A percentile compares a stretch with the other conserved stretches of the same genome.
These are phyloP conservation scores for Spicauda simplicius DNA, from an alignment of 2,888 invertebrate species.

Conservation along the genomic window DNA sequence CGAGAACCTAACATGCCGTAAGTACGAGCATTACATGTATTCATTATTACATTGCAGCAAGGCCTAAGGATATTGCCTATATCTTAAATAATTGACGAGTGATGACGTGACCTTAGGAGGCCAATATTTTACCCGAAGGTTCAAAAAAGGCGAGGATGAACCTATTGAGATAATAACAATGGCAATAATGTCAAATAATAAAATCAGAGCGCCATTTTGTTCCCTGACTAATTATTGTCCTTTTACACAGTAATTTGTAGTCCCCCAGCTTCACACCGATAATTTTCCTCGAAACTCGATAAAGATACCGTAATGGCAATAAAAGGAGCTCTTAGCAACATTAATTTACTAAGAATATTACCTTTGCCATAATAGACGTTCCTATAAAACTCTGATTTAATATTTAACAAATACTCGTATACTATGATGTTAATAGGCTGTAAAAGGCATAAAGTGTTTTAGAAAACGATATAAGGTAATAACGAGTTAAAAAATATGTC, in stretches of 20 bases:
- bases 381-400: constrained; percentile 70
- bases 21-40: no score
- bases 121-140: neutral
- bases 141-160: neutral
- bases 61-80: no score
- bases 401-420: neutral
- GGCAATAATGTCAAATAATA: constrained; percentile 20
- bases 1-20: no score
- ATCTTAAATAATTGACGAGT: no score
- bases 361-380: constrained; percentile 63
- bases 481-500: no score
- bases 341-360: constrained; percentile 70
- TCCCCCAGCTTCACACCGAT: constrained; percentile 12
- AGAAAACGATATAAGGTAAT: neutral
- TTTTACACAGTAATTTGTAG: constrained; percentile 27
- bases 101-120: no score
- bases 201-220: constrained; percentile 4
- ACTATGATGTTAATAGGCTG: neutral
- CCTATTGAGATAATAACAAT: constrained; percentile 8
- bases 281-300: constrained; percentile 63
- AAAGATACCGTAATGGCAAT: constrained; percentile 71
- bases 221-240: constrained; percentile 36
- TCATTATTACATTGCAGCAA: no score
- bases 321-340: constrained; percentile 54
- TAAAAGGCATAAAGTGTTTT: neutral